These are phyloP conservation scores for Atlantisia rogersi DNA, from an alignment of 2,113 vertebrate genomes.

Conservation along the genomic window DNA sequence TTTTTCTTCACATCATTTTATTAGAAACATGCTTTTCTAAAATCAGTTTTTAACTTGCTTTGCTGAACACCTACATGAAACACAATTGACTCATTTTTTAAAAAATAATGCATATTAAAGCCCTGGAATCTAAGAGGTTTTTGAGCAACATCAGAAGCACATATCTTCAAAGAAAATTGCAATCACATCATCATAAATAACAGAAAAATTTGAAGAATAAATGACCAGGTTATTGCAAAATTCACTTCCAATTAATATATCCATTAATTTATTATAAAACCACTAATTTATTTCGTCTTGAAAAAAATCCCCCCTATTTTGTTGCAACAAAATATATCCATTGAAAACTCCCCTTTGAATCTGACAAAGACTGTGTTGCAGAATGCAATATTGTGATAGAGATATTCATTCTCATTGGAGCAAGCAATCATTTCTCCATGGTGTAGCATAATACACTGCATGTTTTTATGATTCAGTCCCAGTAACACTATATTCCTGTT, in stretches of 20 bases:
- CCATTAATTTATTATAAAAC: not conserved
- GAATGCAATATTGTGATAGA: slow-evolving; percentile 2
- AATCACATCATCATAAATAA: not conserved
- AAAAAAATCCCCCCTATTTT: not conserved
- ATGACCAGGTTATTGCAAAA: not conserved
- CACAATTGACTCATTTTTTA: not conserved
- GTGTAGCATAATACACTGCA: not conserved
- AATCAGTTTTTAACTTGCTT: not conserved
- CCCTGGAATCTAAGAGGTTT: not conserved
- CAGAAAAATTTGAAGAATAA: not conserved
- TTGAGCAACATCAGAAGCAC: not conserved
- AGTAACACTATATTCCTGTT: not conserved
- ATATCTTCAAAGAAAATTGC: not conserved
- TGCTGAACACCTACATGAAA: not conserved
- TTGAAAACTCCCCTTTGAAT: not conserved
- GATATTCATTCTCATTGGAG: not conserved
- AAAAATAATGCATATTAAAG: not conserved
- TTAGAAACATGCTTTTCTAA: not conserved
- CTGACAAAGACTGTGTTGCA: not conserved
- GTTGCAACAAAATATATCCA: not conserved
- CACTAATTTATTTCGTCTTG: not conserved
- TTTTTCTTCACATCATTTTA: not conserved
- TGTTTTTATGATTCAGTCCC: not conserved
- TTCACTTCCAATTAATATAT: not conserved
- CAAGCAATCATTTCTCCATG: not conserved